Evolutionary conservation across 2,113 vertebrate species (phyloP).

Genomic region (Notarius lentiginosus): DNA sequence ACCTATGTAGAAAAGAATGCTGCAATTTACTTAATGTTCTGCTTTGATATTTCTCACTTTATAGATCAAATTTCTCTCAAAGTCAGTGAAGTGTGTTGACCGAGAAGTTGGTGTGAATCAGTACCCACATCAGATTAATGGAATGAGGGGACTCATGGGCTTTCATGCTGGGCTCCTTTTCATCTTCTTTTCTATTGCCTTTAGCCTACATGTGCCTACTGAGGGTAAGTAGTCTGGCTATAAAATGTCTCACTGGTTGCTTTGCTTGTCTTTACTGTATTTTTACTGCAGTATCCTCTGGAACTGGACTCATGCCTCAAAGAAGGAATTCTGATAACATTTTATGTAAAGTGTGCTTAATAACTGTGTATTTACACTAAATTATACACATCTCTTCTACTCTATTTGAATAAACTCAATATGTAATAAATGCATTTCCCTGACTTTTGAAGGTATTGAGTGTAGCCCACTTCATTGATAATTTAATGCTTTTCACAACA

Average conservation of each 20-base stretch:
- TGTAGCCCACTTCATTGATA: background rate
- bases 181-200: conserved; percentile 61
- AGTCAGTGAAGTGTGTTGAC: conserved; percentile 19
- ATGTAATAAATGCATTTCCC: background rate
- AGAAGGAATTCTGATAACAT: background rate
- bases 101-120: background rate
- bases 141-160: conserved; percentile 73
- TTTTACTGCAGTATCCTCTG: background rate
- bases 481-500: background rate
- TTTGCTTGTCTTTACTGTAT: background rate
- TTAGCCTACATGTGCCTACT: conserved; percentile 76
- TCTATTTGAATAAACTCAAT: background rate
- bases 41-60: background rate
- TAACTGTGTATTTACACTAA: background rate
- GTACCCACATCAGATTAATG: conserved; percentile 9
- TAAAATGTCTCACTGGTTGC: background rate
- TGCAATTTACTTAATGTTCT: background rate
- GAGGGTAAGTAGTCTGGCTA: conserved; percentile 68
- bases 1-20: background rate
- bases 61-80: conserved; percentile 36
- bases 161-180: conserved; percentile 65
- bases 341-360: background rate
- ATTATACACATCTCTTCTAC: background rate
- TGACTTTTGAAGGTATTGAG: background rate
- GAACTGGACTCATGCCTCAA: background rate